Percentiles rank a stretch among this genome's conserved stretches.
These are phyloP conservation scores for Hippocampus mohnikei DNA, from an alignment of 2,113 vertebrate genomes.

Conservation along the genomic window DNA sequence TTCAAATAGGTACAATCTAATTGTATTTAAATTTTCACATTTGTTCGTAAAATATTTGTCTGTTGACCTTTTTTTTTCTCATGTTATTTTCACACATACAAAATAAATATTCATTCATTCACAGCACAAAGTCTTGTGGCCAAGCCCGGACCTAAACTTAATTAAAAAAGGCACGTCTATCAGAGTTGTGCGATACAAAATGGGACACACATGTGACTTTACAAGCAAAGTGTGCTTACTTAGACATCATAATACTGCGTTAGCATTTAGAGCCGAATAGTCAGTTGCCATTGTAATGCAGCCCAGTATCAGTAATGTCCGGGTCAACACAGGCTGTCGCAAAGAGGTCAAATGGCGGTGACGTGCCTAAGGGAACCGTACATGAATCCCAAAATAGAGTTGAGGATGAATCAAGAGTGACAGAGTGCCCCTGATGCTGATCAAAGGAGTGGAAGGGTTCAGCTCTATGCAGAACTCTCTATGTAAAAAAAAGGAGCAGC, in stretches of 20 bases:
- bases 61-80: too few species aligned
- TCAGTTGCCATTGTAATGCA: slow-evolving; percentile 43
- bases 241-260: slow-evolving; percentile 39
- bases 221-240: slow-evolving; percentile 47
- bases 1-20: too few species aligned
- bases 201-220: slow-evolving; percentile 35
- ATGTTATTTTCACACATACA: too few species aligned
- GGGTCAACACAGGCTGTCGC: slow-evolving; percentile 33
- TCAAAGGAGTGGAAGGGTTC: slow-evolving; percentile 39
- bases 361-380: slow-evolving; percentile 21
- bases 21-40: too few species aligned
- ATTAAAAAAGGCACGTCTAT: slow-evolving; percentile 46
- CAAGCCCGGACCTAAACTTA: slow-evolving; percentile 34
- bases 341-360: slow-evolving; percentile 37
- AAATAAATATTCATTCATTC: too few species aligned
- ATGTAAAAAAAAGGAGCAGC: slow-evolving; percentile 26
- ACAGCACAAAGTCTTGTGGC: slow-evolving; percentile 14
- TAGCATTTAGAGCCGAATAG: slow-evolving; percentile 61
- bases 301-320: slow-evolving; percentile 39
- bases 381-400: slow-evolving; percentile 37
- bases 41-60: too few species aligned
- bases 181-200: slow-evolving; percentile 38
- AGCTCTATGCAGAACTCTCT: slow-evolving; percentile 29
- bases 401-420: slow-evolving; percentile 32
- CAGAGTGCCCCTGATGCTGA: slow-evolving; percentile 38